Evolutionary conservation across 2,113 vertebrate genomes (phyloP), one percentile per base, ranked within the genome.

Genomic region (Dendropsophus ebraccatus): DNA sequence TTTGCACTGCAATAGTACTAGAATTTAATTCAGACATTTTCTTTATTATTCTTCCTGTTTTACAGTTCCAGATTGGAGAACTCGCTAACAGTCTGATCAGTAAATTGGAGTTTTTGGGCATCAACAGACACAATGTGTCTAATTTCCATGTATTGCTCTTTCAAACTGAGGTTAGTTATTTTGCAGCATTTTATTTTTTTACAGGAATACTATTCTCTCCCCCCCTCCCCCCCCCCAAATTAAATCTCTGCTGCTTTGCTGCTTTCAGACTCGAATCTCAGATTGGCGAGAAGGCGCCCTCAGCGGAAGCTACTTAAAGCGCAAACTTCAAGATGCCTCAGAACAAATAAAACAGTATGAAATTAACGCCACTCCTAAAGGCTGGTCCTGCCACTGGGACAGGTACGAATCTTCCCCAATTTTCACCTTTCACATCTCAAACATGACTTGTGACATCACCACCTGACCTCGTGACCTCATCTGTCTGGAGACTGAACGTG

Each of bases 301-400:
- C 94, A 97, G 97, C 88, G 98, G 98, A 91, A 96, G 94, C 93
- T 99, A 99, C 96, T 96, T 99, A 89, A 97, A 98, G 92, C 96
- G 97, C 93, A 96, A 97, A 93, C 96, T 99, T 87, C 97, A 99
- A 92, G 98, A 99, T 88, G 98, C 98, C 90, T 97, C 97, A 54
- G 97, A 98, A 93, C 98, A 99, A 95, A 97, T 99, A 95, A 99
- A 99, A 99, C 97, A 97, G 95, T 99, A 99, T 95, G 98, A 99
- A 99, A 97, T 99, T 96, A 99, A 99, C 97, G 98, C 97, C 97
- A 95, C 97, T 93, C 98, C 98, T 96, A 99, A 99, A 97, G 98
- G 98, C 98, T 99, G 98, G 98, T 98, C 97, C 97, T 99, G 98
- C 98, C 98, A 99, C 97, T 99, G 98, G 98, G 98, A 99, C 98